Conservation (phyloP, 2,113 vertebrate genomes). For the Dipodomys ordii region DNA sequence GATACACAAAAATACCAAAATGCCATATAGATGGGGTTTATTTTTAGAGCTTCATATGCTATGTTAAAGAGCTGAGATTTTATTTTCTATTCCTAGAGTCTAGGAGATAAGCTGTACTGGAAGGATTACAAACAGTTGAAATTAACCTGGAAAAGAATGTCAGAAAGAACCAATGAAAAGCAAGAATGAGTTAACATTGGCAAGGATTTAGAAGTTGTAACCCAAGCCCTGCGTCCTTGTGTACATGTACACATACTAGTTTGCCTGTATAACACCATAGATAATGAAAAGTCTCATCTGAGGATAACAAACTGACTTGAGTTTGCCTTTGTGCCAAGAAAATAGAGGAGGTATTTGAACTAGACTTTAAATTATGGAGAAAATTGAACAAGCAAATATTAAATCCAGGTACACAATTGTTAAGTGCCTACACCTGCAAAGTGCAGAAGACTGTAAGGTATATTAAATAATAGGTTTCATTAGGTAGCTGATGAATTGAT, state of each 20-base stretch:
- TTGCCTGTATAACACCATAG: not conserved
- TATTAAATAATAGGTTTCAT: no score
- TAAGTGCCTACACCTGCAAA: not conserved
- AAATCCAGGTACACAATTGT: slow-evolving; percentile 31
- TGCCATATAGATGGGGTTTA: not conserved
- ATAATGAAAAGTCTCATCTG: not conserved
- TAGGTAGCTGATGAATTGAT: no score
- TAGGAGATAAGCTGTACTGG: not conserved
- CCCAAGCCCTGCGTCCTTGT: not conserved
- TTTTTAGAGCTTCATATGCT: not conserved
- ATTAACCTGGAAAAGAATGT: not conserved
- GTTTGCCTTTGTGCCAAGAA: not conserved
- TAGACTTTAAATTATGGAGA: not conserved
- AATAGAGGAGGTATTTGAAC: slow-evolving; percentile 6
- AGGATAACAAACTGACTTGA: slow-evolving; percentile 22
- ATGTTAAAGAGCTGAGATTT: not conserved
- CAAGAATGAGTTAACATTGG: not conserved
- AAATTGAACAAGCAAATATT: slow-evolving; percentile 11
- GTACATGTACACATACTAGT: not conserved
- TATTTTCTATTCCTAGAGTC: not conserved
- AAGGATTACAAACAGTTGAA: not conserved
- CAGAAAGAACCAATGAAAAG: not conserved
- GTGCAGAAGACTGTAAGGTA: no score
- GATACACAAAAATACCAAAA: not conserved
- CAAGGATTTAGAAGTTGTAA: slow-evolving; percentile 4